phyloP scores from a whole-genome alignment of 1,140 invertebrate species.

The Camponotus pennsylvanicus region DNA sequence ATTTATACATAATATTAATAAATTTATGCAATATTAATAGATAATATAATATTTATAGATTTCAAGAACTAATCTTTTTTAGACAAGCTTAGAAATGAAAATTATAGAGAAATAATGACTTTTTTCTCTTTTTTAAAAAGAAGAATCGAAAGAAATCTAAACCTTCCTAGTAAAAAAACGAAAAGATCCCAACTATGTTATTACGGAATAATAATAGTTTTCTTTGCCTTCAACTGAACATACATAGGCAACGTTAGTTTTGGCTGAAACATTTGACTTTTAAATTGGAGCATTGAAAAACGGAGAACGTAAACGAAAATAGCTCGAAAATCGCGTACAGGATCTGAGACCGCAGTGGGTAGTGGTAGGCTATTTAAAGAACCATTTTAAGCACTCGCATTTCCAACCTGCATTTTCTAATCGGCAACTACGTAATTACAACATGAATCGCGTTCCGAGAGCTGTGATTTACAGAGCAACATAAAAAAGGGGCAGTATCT shows the following conservation, averaged over 20 bases:
- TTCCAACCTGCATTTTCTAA: conserved; percentile 61
- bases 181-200: conserved; percentile 14
- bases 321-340: conserved; percentile 49
- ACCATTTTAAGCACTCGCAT: conserved; percentile 51
- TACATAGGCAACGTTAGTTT: background rate
- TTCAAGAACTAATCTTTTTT: background rate
- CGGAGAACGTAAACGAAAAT: conserved; percentile 38
- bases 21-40: no score
- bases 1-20: background rate
- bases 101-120: no score
- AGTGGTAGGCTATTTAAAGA: conserved; percentile 46
- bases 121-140: background rate
- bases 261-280: conserved; percentile 52
- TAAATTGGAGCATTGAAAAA: conserved; percentile 56
- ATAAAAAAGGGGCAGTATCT: conserved; percentile 51
- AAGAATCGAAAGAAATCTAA: background rate
- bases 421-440: conserved; percentile 53
- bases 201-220: conserved; percentile 46
- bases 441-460: conserved; percentile 50
- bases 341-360: conserved; percentile 31
- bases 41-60: background rate
- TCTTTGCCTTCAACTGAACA: background rate
- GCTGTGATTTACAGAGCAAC: conserved; percentile 33
- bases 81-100: background rate
- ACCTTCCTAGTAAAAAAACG: background rate